Evolutionary conservation across 2,797 vertebrate species (phyloP).

Genomic region (Diplodus sargus): DNA sequence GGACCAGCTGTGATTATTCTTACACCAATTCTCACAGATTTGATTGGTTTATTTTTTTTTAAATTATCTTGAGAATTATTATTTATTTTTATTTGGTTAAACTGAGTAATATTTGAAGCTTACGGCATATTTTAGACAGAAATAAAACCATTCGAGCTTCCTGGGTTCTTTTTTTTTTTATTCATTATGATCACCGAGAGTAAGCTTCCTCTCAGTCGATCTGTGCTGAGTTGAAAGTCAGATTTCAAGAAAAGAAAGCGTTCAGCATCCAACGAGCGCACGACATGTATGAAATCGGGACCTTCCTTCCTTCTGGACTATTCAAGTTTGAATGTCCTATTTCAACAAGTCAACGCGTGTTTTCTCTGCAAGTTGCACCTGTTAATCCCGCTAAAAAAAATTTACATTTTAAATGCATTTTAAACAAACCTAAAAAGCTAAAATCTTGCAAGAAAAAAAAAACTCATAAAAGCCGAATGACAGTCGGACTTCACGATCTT

Average conservation of each 20-base stretch:
- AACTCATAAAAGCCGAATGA: not conserved
- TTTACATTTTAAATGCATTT: not conserved
- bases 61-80: not conserved
- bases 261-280: not conserved
- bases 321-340: not conserved
- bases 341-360: not conserved
- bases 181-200: not conserved
- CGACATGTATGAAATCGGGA: not conserved
- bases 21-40: not conserved
- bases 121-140: not conserved
- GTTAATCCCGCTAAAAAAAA: conserved; percentile 2
- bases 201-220: not conserved
- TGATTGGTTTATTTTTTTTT: not conserved
- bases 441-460: not conserved
- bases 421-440: not conserved
- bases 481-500: not conserved
- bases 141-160: not conserved
- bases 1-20: not conserved
- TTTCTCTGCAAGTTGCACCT: not conserved
- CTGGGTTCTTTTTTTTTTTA: not conserved
- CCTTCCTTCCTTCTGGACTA: accelerated
- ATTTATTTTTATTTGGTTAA: not conserved
- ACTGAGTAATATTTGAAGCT: not conserved
- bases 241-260: not conserved
- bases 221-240: not conserved